A percentile compares a stretch with the other conserved stretches of the same genome.
These are phyloP conservation scores for Gorsachius goisagi DNA, from an alignment of 2,113 vertebrate genomes.

Conservation along the genomic window DNA sequence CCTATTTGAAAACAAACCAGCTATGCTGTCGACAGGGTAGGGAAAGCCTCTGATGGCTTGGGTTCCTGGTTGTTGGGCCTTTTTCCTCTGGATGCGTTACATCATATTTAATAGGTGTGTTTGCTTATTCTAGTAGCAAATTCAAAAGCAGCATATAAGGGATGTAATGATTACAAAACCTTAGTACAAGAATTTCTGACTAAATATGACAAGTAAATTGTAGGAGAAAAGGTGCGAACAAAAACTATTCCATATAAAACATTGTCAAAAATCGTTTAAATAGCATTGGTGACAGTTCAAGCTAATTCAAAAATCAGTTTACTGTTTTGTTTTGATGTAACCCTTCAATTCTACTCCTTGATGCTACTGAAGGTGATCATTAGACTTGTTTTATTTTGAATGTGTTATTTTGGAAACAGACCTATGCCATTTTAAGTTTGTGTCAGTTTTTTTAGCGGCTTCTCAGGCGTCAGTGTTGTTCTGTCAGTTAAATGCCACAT, in stretches of 20 bases:
- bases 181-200: neutral
- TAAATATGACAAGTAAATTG: neutral
- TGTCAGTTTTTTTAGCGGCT: neutral
- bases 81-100: neutral
- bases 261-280: neutral
- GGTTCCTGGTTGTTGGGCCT: neutral
- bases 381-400: neutral
- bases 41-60: neutral
- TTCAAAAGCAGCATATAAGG: neutral
- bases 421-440: neutral
- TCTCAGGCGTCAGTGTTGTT: neutral
- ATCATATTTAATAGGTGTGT: neutral
- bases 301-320: neutral
- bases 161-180: neutral
- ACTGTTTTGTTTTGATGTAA: conserved; percentile 28
- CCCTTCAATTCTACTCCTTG: neutral
- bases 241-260: neutral
- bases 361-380: neutral
- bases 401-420: neutral
- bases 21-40: accelerated
- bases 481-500: neutral
- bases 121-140: neutral
- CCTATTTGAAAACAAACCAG: neutral
- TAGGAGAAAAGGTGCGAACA: neutral
- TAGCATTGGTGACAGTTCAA: neutral